Evolutionary conservation across 2,113 vertebrate genomes (phyloP).

Genomic region (Lycaon pictus): DNA sequence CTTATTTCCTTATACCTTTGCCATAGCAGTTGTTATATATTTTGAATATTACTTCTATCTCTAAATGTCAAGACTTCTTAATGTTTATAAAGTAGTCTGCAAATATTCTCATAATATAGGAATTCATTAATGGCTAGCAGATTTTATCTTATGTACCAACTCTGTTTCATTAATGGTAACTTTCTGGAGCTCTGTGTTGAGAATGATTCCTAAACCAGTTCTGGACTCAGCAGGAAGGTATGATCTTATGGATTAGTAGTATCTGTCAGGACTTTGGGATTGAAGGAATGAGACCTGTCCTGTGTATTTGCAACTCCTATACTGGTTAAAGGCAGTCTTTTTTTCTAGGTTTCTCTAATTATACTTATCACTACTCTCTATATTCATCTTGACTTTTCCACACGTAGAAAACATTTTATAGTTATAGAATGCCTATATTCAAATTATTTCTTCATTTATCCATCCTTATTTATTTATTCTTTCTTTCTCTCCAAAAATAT

Average conservation of each 20-base stretch:
- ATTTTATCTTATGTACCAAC: neutral
- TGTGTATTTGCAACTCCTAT: neutral
- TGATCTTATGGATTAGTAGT: constrained; percentile 14
- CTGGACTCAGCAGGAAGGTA: constrained; percentile 29
- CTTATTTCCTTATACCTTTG: neutral
- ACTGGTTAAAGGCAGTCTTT: neutral
- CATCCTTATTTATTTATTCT: neutral
- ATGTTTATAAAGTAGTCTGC: neutral
- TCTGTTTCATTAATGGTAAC: constrained; percentile 2
- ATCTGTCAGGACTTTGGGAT: constrained; percentile 18
- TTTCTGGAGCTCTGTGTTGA: neutral
- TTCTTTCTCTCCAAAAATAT: neutral
- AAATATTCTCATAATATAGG: neutral
- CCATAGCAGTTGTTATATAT: neutral
- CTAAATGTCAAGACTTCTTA: neutral
- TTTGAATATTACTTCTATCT: constrained; percentile 25
- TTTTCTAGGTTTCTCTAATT: constrained; percentile 5
- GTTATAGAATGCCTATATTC: neutral
- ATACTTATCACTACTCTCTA: neutral
- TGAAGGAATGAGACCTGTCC: neutral
- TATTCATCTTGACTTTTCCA: constrained; percentile 20
- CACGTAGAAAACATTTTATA: neutral
- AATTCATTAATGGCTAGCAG: neutral
- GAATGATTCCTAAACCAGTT: neutral
- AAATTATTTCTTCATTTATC: constrained; percentile 36